Base-by-base conservation (phyloP, 2,888 invertebrate species). In the Tenthredo notha region DNA sequence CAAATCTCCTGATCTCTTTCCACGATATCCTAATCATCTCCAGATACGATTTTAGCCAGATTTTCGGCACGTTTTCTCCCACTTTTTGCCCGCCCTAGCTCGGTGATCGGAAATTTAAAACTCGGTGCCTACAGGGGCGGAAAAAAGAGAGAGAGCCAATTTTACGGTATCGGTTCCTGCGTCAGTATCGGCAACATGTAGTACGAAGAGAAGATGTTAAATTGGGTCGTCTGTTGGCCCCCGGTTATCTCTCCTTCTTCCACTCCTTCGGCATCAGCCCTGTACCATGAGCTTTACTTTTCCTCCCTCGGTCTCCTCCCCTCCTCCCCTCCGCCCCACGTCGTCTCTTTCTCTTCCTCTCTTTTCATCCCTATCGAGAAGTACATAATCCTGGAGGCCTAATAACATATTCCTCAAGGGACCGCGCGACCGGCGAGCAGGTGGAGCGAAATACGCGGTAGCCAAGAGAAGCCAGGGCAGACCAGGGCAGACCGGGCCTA, bases 351-450 rank as follows among this genome's bases (percentile, higher is more conserved):
- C 33, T 29, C 77, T 29, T 6, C n/a, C 29, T 15, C 50, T 54
- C n/a, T 18, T 7, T 37, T 25, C 40, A 7, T 40, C 61, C 61
- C 21, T 50, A 58, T 58, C 58, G 80, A 58, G 61, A 80, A 80
- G 80, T 80, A 80, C 80, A 80, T 80, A 80, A 80, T 80, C 80
- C 80, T 80, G 61, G 40, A 80, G 80, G 80, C 80, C 80, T 80
- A 80, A 80, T 80, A 80, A 80, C 80, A 80, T 80, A 80, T 80
- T 80, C 80, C 80, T 80, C 80, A 21, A 21, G 80, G 80, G 80
- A 80, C 72, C 72, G n/a, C 29, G 77, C 77, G 77, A 77, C 77
- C 33, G 54, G 54, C 61, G 80, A 80, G 61, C 80, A 80, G 80
- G 58, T 61, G 80, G 80, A 61, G 80, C 40, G 21, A n/a, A 37